Evolutionary conservation across 2,888 invertebrate genomes (phyloP), one percentile per base, ranked within the genome.

Genomic region (Andrena fulva): DNA sequence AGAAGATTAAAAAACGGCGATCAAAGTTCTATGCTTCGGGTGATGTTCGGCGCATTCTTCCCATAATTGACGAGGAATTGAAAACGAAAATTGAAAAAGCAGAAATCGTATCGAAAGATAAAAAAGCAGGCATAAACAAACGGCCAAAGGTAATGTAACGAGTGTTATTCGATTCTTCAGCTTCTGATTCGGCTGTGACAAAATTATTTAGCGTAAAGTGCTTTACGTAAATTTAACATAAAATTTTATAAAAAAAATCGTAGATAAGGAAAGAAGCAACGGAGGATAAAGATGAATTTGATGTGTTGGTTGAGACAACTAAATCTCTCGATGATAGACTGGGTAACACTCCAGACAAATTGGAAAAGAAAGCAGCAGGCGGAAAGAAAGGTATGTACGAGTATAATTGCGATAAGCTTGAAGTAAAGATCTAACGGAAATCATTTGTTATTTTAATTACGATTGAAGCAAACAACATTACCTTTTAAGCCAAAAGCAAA

Each of bases 71-170:
- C 29, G 96, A 96, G 0, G 97, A 97, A 60, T 94, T 98, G 76
- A 97, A 97, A 92, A 97, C 97, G 94, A 96, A 97, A 92, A 96
- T 96, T 75, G 97, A 97, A 85, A 97, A 96, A 31, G 96, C 97
- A 0, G 96, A 96, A 81, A 95, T 94, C 78, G 90, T 92, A 0
- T 90, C 95, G 87, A 96, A 95, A 94, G 93, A 94, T 64, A 94
- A 93, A 33, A 95, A 95, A 78, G 94, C 93, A 80, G 96, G 96
- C 66, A 94, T 95, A 63, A 96, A 96, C 91, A 96, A 96, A 89
- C 95, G 95, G 93, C 95, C 95, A 85, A 95, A 93, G 92, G 92
- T 91, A 80, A 86, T 85, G 48, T 8, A 20, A 89, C 89, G 6
- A 90, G 91, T 2, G 8, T 10, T 67, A 20, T 54, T 16, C 42